These are phyloP conservation scores for Leptinotarsa peninsularis DNA, from an alignment of 2,888 invertebrate species.

Conservation along the genomic window DNA sequence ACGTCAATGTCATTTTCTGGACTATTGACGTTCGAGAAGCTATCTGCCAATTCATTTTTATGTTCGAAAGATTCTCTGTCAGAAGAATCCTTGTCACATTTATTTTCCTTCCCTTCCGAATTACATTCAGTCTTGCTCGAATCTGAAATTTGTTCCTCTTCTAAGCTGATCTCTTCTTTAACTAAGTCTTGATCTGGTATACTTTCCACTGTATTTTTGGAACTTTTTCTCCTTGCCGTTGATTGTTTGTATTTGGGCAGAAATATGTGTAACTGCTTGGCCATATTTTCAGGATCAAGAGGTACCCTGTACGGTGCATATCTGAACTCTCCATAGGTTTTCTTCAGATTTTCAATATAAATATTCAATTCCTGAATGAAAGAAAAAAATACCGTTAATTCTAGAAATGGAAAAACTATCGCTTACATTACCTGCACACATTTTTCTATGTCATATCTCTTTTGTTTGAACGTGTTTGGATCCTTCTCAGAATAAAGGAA, in stretches of 20 bases:
- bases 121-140: slow-evolving; percentile 8
- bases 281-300: slow-evolving; percentile 74
- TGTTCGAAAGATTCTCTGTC: neutral
- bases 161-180: slow-evolving; percentile 13
- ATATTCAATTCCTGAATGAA: slow-evolving; percentile 76
- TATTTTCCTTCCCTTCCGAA: slow-evolving; percentile 29
- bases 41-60: slow-evolving; percentile 3
- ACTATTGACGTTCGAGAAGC: slow-evolving; percentile 24
- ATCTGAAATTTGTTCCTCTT: slow-evolving; percentile 17
- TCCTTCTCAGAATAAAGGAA: slow-evolving; percentile 84
- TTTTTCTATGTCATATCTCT: slow-evolving; percentile 71
- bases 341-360: slow-evolving; percentile 79
- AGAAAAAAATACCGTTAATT: neutral
- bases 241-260: slow-evolving; percentile 66
- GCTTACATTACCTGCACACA: slow-evolving; percentile 69
- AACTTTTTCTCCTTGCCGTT: slow-evolving; percentile 20
- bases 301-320: slow-evolving; percentile 79
- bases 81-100: slow-evolving; percentile 32
- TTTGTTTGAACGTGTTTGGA: slow-evolving; percentile 74
- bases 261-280: slow-evolving; percentile 75
- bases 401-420: neutral
- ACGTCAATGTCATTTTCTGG: slow-evolving; percentile 40
- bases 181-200: slow-evolving; percentile 22
- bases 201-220: slow-evolving; percentile 12
- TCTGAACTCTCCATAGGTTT: slow-evolving; percentile 78